Percentiles rank a stretch among this genome's conserved stretches.
These are phyloP conservation scores for Dicerorhinus sumatrensis DNA, from an alignment of 2,113 vertebrate genomes.

Conservation along the genomic window DNA sequence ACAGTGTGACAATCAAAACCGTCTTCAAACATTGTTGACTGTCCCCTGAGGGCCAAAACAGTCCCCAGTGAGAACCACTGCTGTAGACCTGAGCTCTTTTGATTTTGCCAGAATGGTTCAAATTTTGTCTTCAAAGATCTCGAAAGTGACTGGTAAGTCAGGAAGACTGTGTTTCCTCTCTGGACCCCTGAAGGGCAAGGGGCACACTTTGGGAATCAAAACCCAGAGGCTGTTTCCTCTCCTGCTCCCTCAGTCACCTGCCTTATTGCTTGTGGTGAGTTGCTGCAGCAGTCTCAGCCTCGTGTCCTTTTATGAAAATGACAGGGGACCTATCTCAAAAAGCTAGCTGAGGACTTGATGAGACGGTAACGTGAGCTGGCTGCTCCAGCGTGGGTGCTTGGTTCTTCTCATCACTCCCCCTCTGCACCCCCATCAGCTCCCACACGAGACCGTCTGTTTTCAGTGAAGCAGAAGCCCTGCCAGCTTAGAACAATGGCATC, in stretches of 20 bases:
- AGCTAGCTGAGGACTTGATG: background rate
- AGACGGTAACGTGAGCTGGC: background rate
- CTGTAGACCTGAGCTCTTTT: background rate
- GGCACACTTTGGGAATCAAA: background rate
- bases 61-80: background rate
- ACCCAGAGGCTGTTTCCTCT: background rate
- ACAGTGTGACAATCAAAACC: background rate
- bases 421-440: fast-evolving
- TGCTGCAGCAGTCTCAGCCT: background rate
- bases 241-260: background rate
- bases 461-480: background rate
- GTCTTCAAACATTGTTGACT: background rate
- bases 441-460: fast-evolving
- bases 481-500: background rate
- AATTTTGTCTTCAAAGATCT: background rate
- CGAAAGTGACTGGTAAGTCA: background rate
- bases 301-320: background rate
- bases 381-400: too few species aligned
- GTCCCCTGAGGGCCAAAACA: too few species aligned
- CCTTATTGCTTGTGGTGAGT: too few species aligned
- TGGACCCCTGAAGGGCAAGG: background rate
- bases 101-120: background rate
- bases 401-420: background rate
- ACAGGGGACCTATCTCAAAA: background rate
- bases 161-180: background rate